Evolutionary conservation across 1,140 invertebrate genomes (phyloP).

Genomic region (Centruroides vittatus): DNA sequence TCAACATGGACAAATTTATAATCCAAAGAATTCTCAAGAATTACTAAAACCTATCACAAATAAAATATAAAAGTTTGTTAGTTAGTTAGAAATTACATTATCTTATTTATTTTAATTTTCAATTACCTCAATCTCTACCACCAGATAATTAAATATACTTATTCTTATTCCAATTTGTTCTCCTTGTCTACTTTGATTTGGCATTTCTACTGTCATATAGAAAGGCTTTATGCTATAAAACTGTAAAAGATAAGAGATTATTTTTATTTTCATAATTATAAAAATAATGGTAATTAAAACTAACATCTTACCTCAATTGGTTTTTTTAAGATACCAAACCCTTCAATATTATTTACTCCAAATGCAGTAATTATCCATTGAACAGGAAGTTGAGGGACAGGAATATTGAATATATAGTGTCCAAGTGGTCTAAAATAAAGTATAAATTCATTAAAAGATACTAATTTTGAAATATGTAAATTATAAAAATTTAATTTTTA

Average conservation of each 20-base stretch:
- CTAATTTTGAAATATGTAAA: no score
- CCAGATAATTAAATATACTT: constrained; percentile 87
- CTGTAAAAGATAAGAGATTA: constrained; percentile 22
- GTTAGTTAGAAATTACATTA: no score
- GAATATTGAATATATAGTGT: constrained; percentile 65
- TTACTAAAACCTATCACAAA: constrained; percentile 38
- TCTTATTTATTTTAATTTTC: no score
- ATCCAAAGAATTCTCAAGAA: constrained; percentile 64
- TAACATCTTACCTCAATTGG: constrained; percentile 47
- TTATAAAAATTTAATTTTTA: no score
- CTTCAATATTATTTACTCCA: constrained; percentile 65
- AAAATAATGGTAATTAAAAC: no score
- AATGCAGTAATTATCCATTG: constrained; percentile 88
- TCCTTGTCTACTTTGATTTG: constrained; percentile 60
- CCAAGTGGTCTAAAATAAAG: constrained; percentile 39
- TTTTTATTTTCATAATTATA: no score
- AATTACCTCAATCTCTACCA: constrained; percentile 42
- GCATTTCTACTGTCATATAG: constrained; percentile 91
- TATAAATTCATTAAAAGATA: no score
- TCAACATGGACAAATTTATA: constrained; percentile 93
- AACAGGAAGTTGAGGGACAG: constrained; percentile 68
- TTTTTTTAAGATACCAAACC: constrained; percentile 67
- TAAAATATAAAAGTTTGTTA: background rate
- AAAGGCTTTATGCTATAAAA: constrained; percentile 77
- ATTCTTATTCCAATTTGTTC: constrained; percentile 87